Percentiles rank a stretch among this genome's conserved stretches.
These are phyloP conservation scores for Brenthis daphne DNA, from an alignment of 2,888 invertebrate genomes.

Conservation along the genomic window DNA sequence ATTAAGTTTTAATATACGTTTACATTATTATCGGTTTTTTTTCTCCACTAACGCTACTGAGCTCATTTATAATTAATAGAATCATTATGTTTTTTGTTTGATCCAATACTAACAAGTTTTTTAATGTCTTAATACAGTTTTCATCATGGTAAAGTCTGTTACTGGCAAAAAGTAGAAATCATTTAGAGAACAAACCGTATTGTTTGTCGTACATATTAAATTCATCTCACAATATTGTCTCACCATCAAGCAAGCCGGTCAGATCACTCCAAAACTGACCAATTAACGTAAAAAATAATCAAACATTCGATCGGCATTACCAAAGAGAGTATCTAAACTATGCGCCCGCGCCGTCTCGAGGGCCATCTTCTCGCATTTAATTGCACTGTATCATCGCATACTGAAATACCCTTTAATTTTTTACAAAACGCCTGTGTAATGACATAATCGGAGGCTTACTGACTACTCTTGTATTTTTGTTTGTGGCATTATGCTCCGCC, in stretches of 20 bases:
- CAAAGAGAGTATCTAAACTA: constrained; percentile 47
- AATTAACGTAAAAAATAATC: constrained; percentile 43
- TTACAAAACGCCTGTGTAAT: constrained; percentile 62
- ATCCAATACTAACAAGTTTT: too few species aligned
- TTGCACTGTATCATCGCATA: constrained; percentile 80
- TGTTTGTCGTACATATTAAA: neutral
- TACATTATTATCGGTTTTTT: too few species aligned
- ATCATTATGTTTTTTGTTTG: too few species aligned
- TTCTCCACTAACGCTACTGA: too few species aligned
- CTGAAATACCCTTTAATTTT: constrained; percentile 75
- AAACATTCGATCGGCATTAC: constrained; percentile 39
- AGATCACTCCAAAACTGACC: constrained; percentile 32
- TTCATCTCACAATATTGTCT: neutral
- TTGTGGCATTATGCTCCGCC: constrained; percentile 20
- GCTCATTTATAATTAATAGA: too few species aligned
- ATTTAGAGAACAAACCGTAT: neutral
- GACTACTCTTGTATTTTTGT: constrained; percentile 48
- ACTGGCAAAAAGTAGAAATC: too few species aligned
- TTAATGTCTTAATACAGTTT: too few species aligned
- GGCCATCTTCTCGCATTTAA: constrained; percentile 59
- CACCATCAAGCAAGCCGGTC: constrained; percentile 18
- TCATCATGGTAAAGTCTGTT: too few species aligned
- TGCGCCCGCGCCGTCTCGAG: constrained; percentile 46
- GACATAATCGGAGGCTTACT: constrained; percentile 70
- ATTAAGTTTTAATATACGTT: too few species aligned